A percentile compares a stretch with the other conserved stretches of the same genome.
These are phyloP conservation scores for Drosophila hydei DNA, from an alignment of 1,140 invertebrate species.

Conservation along the genomic window DNA sequence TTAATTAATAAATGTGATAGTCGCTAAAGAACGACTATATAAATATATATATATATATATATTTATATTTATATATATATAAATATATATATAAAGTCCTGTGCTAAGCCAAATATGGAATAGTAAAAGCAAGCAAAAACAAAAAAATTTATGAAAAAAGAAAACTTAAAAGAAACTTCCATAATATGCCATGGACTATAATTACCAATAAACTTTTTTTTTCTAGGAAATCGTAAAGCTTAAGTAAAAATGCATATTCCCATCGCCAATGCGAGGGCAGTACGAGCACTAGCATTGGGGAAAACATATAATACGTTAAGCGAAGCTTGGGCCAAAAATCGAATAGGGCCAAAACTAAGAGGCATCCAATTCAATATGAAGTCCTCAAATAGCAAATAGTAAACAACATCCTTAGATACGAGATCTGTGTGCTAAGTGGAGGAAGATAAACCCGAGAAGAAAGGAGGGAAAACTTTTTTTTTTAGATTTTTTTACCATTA, in stretches of 20 bases:
- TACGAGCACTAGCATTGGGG: too few species aligned
- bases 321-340: conserved; percentile 11
- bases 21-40: conserved; percentile 48
- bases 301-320: too few species aligned
- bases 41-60: too few species aligned
- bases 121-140: neutral
- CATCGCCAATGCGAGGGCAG: conserved; percentile 4
- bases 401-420: neutral
- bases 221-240: neutral
- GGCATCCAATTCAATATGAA: conserved; percentile 7
- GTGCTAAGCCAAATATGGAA: conserved; percentile 34
- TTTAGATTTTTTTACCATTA: conserved; percentile 75
- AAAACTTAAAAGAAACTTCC: neutral
- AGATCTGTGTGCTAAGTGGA: too few species aligned
- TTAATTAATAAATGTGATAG: conserved; percentile 46
- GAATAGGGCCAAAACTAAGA: conserved; percentile 29
- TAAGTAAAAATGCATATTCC: neutral
- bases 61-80: neutral
- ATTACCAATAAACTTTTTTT: conserved; percentile 7
- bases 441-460: neutral
- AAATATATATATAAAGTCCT: conserved; percentile 32
- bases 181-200: conserved; percentile 3
- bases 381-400: conserved; percentile 8
- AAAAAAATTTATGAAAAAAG: too few species aligned
- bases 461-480: conserved; percentile 43